Evolutionary conservation across 2,797 vertebrate genomes (phyloP).

Genomic region (Catamblyrhynchus diadema): DNA sequence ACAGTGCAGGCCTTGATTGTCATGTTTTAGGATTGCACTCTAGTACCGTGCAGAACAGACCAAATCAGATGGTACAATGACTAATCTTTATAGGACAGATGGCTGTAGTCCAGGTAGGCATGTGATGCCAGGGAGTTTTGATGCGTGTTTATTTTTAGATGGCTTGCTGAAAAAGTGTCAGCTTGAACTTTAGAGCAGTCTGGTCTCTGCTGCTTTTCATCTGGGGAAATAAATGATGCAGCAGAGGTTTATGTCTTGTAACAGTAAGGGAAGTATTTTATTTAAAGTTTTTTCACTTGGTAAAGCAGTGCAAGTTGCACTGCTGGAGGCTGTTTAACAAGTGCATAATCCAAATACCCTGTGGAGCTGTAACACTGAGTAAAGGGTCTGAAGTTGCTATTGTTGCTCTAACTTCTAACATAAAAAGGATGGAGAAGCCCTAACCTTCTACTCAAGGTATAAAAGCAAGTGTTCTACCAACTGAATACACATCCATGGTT

Average conservation of each 20-base stretch:
- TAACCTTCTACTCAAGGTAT: background rate
- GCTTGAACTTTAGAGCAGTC: constrained; percentile 13
- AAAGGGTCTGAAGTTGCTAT: background rate
- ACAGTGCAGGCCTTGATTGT: background rate
- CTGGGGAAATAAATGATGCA: background rate
- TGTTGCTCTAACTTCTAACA: background rate
- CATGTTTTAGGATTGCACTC: background rate
- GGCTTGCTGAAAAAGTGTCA: background rate
- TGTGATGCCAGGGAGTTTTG: constrained; percentile 14
- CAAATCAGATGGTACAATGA: background rate
- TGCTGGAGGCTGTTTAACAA: background rate
- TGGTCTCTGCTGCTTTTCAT: background rate
- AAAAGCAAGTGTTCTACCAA: background rate
- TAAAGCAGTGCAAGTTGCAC: background rate
- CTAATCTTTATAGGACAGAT: constrained; percentile 30
- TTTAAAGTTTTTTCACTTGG: background rate
- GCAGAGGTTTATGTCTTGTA: background rate
- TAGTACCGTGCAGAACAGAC: background rate
- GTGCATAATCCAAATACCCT: background rate
- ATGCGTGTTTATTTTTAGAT: constrained; percentile 20
- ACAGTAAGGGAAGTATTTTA: background rate
- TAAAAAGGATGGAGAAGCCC: background rate
- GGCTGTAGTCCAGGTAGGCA: constrained; percentile 42
- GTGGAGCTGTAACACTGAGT: background rate
- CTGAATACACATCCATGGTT: background rate